Base-by-base conservation (phyloP, 2,888 invertebrate species). In the Pristionchus maxplancki region DNA sequence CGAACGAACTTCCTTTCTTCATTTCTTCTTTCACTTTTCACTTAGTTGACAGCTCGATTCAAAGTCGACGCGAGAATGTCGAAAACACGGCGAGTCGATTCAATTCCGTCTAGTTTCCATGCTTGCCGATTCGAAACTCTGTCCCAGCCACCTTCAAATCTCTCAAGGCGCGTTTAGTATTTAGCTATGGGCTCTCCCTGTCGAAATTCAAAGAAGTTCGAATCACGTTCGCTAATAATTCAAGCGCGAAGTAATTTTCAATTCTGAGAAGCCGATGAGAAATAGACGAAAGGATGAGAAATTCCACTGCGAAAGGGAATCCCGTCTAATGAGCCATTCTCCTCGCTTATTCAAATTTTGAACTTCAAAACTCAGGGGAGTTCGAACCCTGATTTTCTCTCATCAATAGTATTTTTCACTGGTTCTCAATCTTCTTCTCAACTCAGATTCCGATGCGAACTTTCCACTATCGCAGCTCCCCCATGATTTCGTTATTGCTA, bases 41-140 rank as follows among this genome's bases (percentile, higher is more conserved):
- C 71, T 71, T 71, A 71, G 17, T 71, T 37, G 71, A 71, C 71
- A 37, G 37, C 37, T 34, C 71, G 71, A 71, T 71, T 71, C 71
- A 71, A 24, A 37, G 37, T 15, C 20, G 37, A 37, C 31, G 71
- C 8, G n/a, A 58, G 58, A 58, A n/a, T n/a, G 58, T 58, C 37
- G 71, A 71, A 71, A 71, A 71, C 37, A 71, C 37, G 37, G 20
- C 37, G 37, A 71, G 13, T 64, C 28, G 13, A 31, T 31, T 31
- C 64, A 64, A 31, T 64, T 64, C 13, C 17, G 31, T 11, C 64
- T 31, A 34, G 64, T 64, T 64, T 64, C 13, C 31, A 64, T 31
- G 17, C 15, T 31, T 31, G 28, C 31, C 31, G 64, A 31, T 31
- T 64, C 31, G 64, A 31, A 31, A 15, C 15, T 64, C 28, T 13